Conservation (phyloP, 2,113 vertebrate genomes). For the Gasterosteus nipponicus region DNA sequence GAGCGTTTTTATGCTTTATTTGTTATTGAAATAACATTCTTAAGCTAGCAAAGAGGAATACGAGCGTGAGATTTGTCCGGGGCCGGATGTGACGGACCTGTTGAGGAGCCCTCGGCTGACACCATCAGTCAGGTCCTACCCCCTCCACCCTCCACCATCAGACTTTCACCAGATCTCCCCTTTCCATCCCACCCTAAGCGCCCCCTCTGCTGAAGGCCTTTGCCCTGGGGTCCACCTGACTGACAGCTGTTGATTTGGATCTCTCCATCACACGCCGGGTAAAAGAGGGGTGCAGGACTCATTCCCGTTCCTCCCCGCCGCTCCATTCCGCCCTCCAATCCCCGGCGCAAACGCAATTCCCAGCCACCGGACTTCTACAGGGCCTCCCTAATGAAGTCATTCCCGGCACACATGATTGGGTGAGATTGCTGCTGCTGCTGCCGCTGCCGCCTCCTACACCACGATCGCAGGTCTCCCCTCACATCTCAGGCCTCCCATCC, state of each 20-base stretch:
- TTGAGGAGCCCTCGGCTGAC: conserved; percentile 31
- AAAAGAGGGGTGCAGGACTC: conserved; percentile 72
- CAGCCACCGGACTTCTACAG: conserved; percentile 58
- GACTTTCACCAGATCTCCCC: conserved; percentile 26
- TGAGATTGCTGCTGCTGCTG: conserved; percentile 60
- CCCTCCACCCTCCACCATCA: not conserved
- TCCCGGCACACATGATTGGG: conserved; percentile 73
- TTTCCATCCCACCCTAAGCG: conserved; percentile 1
- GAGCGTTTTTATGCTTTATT: not conserved
- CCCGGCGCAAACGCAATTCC: conserved; percentile 64
- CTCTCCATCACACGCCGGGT: conserved; percentile 74
- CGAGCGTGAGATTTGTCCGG: not conserved
- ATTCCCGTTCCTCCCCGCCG: conserved; percentile 41
- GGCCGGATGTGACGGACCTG: conserved; percentile 37
- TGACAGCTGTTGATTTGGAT: conserved; percentile 78
- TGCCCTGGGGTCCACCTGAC: conserved; percentile 68
- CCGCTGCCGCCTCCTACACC: not conserved
- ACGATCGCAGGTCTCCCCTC: conserved; percentile 17
- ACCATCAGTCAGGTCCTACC: conserved; percentile 55
- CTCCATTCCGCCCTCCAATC: conserved; percentile 45
- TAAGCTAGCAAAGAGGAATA: not conserved
- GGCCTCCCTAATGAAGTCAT: conserved; percentile 76
- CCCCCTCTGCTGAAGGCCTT: conserved; percentile 53
- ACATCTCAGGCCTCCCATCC: conserved; percentile 47
- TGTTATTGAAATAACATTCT: not conserved